Evolutionary conservation across 2,113 vertebrate species (phyloP).

Genomic region (Microcebus lehilahytsara): DNA sequence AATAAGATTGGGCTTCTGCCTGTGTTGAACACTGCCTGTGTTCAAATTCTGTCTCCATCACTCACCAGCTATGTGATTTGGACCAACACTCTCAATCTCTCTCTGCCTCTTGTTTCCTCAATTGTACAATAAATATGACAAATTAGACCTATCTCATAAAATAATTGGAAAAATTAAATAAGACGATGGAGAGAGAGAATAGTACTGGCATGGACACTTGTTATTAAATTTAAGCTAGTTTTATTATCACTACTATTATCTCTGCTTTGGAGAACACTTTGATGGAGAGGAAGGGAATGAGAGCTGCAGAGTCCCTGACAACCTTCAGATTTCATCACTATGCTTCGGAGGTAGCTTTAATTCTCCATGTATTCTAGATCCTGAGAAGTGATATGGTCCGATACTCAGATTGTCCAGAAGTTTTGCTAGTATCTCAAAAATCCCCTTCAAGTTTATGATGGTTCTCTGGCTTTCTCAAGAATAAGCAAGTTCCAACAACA

Average conservation of each 20-base stretch:
- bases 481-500: background rate
- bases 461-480: background rate
- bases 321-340: background rate
- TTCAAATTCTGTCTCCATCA: no score
- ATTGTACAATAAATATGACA: background rate
- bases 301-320: background rate
- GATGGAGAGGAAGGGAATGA: background rate
- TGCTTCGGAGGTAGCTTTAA: background rate
- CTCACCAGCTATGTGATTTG: background rate
- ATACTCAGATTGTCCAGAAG: background rate
- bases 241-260: background rate
- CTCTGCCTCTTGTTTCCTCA: background rate
- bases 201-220: background rate
- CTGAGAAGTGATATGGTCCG: background rate
- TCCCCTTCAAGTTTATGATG: background rate
- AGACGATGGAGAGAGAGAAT: background rate
- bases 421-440: background rate
- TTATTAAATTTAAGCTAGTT: background rate
- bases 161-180: background rate
- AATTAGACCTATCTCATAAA: background rate
- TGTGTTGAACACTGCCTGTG: no score
- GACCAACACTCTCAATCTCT: background rate
- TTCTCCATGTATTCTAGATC: background rate
- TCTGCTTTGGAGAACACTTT: background rate
- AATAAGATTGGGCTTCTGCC: background rate